Conservation (phyloP, 2,888 invertebrate genomes). For the Lottia gigantea region DNA sequence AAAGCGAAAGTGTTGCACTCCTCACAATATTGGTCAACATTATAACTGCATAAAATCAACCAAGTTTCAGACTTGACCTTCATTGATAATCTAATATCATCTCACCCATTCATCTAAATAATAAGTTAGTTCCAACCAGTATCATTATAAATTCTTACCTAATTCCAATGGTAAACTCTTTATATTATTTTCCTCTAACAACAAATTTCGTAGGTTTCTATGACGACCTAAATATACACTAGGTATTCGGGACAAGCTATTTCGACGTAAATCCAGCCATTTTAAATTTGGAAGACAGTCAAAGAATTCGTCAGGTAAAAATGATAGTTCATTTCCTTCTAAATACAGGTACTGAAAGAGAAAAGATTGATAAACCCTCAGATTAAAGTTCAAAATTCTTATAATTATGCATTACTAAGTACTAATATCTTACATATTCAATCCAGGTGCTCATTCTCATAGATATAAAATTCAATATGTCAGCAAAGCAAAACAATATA, state of each 20-base stretch:
- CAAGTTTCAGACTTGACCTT: too few relatives aligned
- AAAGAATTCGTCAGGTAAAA: constrained; percentile 65
- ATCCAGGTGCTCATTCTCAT: too few relatives aligned
- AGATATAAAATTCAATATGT: too few relatives aligned
- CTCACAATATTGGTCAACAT: too few relatives aligned
- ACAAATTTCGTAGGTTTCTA: constrained; percentile 56
- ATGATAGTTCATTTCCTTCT: constrained; percentile 61
- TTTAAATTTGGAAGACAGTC: constrained; percentile 58
- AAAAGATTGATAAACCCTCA: not conserved
- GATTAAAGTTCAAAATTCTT: not conserved
- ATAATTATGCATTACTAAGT: too few relatives aligned
- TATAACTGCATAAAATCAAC: too few relatives aligned
- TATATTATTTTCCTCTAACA: constrained; percentile 64
- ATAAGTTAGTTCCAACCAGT: too few relatives aligned
- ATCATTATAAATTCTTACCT: constrained; percentile 41
- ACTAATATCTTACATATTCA: too few relatives aligned
- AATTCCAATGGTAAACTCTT: constrained; percentile 63
- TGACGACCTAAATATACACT: constrained; percentile 60
- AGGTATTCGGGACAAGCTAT: constrained; percentile 59
- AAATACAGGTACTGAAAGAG: constrained; percentile 64
- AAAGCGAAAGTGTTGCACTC: too few relatives aligned
- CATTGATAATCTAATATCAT: too few relatives aligned
- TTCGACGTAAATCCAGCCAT: constrained; percentile 65
- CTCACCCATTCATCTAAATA: too few relatives aligned
- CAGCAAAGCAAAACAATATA: too few relatives aligned